A percentile compares a stretch with the other conserved stretches of the same genome.
Conservation (phyloP, 1,140 invertebrate species). For the Macrocentrus cingulum region DNA sequence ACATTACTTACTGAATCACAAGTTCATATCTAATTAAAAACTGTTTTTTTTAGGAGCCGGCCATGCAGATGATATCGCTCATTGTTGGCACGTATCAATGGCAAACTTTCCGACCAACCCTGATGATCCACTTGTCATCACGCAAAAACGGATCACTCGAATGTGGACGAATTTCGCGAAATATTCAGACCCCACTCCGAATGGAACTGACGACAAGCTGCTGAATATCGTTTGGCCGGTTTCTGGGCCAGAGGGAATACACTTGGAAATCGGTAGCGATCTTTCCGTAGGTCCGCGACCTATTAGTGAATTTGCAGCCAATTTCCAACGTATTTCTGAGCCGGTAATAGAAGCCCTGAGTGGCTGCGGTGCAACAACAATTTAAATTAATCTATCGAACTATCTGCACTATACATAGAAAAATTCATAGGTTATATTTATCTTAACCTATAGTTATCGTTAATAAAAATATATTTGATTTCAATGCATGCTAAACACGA, state of each 20-base stretch:
- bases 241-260: background rate
- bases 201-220: background rate
- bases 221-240: conserved; percentile 8
- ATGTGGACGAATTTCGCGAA: conserved; percentile 15
- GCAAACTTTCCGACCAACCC: background rate
- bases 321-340: background rate
- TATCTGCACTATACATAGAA: no score
- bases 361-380: no score
- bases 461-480: no score
- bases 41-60: background rate
- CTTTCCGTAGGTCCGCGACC: background rate
- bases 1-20: background rate
- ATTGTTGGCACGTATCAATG: background rate
- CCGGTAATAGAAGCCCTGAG: background rate
- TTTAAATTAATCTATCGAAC: no score
- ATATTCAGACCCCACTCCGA: background rate
- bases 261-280: background rate
- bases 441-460: no score
- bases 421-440: no score
- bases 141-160: background rate
- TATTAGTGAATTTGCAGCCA: background rate
- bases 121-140: background rate
- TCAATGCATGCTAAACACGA: no score
- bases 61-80: background rate
- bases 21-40: background rate